These are phyloP conservation scores for Galerucella pusilla DNA, from an alignment of 2,888 invertebrate species.

Conservation along the genomic window DNA sequence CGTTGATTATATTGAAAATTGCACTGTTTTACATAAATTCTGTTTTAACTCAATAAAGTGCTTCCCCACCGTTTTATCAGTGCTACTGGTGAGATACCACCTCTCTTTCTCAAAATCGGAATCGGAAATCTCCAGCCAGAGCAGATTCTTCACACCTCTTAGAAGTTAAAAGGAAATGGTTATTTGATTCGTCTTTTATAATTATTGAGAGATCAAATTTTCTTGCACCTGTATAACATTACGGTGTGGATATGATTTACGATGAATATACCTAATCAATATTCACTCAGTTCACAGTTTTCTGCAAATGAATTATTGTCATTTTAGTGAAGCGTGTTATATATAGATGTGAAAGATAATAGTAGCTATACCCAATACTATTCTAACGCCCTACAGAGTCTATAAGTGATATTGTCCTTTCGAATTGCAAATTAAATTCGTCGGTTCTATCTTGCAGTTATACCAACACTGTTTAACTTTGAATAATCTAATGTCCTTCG, in stretches of 20 bases:
- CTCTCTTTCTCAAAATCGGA: slow-evolving; percentile 11
- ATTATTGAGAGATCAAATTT: not conserved
- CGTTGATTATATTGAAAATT: not conserved
- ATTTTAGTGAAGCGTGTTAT: too few species aligned
- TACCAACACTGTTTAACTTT: too few species aligned
- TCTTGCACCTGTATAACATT: not conserved
- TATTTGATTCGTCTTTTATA: not conserved
- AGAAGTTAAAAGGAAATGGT: not conserved
- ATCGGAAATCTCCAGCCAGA: slow-evolving; percentile 38
- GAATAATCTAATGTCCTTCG: too few species aligned
- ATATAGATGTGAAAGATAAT: too few species aligned
- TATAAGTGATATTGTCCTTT: too few species aligned
- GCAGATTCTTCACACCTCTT: slow-evolving; percentile 59
- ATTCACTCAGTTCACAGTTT: too few species aligned
- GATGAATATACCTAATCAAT: too few species aligned
- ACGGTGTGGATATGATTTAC: not conserved
- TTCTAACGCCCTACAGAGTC: too few species aligned
- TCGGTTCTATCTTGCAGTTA: too few species aligned
- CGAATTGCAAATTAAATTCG: too few species aligned
- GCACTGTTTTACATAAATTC: not conserved
- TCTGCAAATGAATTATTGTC: too few species aligned
- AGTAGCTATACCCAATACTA: too few species aligned
- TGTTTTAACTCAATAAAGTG: not conserved
- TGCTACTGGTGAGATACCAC: slow-evolving; percentile 13
- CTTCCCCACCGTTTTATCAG: slow-evolving; percentile 14